Evolutionary conservation across 1,140 invertebrate genomes (phyloP), one percentile per base, ranked within the genome.

Genomic region (Drosophila simulans): DNA sequence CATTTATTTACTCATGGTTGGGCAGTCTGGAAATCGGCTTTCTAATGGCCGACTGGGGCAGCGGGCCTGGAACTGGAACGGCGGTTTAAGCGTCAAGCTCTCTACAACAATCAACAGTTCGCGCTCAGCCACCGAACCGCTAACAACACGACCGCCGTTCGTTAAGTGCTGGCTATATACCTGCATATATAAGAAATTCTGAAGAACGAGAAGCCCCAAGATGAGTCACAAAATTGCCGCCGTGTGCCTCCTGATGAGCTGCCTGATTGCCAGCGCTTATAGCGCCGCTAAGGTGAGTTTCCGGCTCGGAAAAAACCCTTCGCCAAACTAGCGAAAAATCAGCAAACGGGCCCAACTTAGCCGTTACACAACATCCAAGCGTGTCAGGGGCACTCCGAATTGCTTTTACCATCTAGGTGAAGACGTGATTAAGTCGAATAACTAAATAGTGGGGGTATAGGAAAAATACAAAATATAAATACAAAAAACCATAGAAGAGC

Each of bases 241-340:
- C 11, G 45, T 57, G 8, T 65, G 53, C 13, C 68, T 90, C 20
- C 65, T 91, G 46, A 71, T 91, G 69, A 69, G 59, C 51, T 81
- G 83, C 62, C 46, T 91, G 37, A 78, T 89, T 17, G 85, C 63
- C 43, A 54, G 85, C 3, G 90, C 59, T 31, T 72, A 81, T 48
- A 80, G 77, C 46, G 90, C 90, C 15, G 79, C 90, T n/a, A 91
- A 91, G 90, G 90, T 91, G 68, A 82, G 86, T 65, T 58, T 65
- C 69, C 17, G 43, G 4, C 52, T 46, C 20, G 10, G 27, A 43
- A 69, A 69, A 65, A 66, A 59, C 53, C 43, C 57, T 31, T 4
- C 37, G 37, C 69, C 17, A 56, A 65, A 60, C 48, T 15, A 15
- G 42, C 51, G 5, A 20, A 27, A 59, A 66, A 40, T 4, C 35